Evolutionary conservation across 2,113 vertebrate species (phyloP), one percentile per base, ranked within the genome.

Genomic region (Pipra filicauda): DNA sequence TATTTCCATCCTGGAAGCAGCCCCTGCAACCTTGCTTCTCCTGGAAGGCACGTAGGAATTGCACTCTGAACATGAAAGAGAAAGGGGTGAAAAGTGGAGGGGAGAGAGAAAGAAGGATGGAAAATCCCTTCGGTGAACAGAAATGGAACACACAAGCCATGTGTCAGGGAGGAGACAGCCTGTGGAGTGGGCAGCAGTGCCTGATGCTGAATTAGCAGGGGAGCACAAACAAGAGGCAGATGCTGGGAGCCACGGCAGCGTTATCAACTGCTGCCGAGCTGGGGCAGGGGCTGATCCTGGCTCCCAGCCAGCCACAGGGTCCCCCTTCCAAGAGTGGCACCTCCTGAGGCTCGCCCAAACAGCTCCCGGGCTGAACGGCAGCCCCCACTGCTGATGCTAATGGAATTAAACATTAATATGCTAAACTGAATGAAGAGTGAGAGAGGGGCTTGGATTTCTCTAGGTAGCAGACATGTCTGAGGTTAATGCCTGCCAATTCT

Each of bases 401-500:
- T 96, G 92, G 96, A 92, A 96, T 97, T 92, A 97, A 96, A 92
- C 96, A 86, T 95, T 95, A 91, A 96, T 91, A 96, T 93, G 96
- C 95, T 96, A 92, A 97, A 96, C 55, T 94, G 91, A 94, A 93
- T 0, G 4, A 43, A 39, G 80, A 96, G 51, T 17, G 75, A 96
- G 86, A 93, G 91, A 77, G 69, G 93, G 95, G 85, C 85, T 96
- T 72, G 88, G 61, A 86, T 94, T 94, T 81, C 95, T 97, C 95
- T 91, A 96, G 82, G 92, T 96, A 97, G 88, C 93, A 95, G 95
- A 85, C 92, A 87, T 85, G 76, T 85, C 93, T 95, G 90, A 96
- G 95, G 96, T 97, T 96, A 97, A 95, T 94, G 92, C 88, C 93
- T 97, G 96, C 96, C 96, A 96, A 91, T 91, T 96, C 92, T 95